Evolutionary conservation across 2,797 vertebrate genomes (phyloP).

Genomic region (Galago senegalensis): DNA sequence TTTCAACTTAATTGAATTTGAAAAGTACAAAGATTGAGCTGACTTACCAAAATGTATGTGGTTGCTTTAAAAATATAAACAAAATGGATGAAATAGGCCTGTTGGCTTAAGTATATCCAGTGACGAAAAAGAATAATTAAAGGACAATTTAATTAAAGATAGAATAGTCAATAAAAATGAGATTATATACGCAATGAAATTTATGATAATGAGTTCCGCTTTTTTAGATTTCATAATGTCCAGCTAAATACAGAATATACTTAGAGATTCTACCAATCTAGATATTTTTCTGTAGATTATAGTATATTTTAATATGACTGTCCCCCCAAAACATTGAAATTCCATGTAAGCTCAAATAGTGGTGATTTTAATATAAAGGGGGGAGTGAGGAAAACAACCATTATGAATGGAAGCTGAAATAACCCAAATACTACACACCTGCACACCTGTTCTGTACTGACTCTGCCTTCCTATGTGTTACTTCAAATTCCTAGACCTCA

Average conservation of each 20-base stretch:
- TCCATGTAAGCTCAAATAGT: neutral
- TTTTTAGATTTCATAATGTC: constrained; percentile 49
- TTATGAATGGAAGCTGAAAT: neutral
- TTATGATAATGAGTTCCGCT: constrained; percentile 38
- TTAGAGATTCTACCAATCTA: neutral
- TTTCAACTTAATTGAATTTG: constrained; percentile 81
- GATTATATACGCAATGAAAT: constrained; percentile 47
- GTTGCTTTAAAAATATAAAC: constrained; percentile 75
- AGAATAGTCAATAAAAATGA: constrained; percentile 63
- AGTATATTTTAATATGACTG: neutral
- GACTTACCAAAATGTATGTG: constrained; percentile 72
- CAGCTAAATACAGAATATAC: neutral
- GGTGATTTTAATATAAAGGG: neutral
- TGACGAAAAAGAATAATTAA: constrained; percentile 44
- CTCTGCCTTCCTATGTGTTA: neutral
- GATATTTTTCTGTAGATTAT: neutral
- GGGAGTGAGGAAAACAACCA: neutral
- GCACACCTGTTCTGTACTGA: neutral
- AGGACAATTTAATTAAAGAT: constrained; percentile 73
- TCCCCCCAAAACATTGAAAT: neutral
- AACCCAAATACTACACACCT: neutral
- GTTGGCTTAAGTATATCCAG: neutral
- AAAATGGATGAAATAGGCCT: constrained; percentile 68
- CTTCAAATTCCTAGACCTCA: neutral
- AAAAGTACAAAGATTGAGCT: constrained; percentile 77